Conservation (phyloP, 2,888 invertebrate species). For the Athalia rosae region DNA sequence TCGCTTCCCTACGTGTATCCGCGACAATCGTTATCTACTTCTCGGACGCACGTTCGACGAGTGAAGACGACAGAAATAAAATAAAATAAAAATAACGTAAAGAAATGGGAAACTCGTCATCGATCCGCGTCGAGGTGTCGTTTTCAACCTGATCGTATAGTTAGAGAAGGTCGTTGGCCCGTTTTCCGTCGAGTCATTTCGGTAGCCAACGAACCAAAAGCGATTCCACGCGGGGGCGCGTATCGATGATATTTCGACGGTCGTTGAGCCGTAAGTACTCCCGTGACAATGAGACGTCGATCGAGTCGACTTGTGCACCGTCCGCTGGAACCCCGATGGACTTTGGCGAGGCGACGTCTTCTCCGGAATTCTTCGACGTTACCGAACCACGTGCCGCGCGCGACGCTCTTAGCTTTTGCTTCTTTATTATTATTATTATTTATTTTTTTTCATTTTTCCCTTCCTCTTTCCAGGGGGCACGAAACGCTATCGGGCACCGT, state of each 20-base stretch:
- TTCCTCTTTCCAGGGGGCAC: not conserved
- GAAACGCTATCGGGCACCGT: slow-evolving; percentile 23
- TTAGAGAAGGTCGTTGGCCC: slow-evolving; percentile 12
- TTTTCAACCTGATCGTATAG: not conserved
- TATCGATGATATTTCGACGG: not conserved
- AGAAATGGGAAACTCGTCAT: slow-evolving; percentile 4
- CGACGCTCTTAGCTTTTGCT: not conserved
- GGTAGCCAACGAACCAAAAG: not conserved
- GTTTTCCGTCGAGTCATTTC: not conserved
- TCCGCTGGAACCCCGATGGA: not conserved
- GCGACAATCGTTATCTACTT: not conserved
- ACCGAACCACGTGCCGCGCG: not conserved
- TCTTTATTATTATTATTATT: not conserved
- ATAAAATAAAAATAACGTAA: slow-evolving; percentile 23
- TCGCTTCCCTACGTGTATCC: not conserved
- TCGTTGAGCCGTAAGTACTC: not conserved
- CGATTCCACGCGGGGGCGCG: not conserved
- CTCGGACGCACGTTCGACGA: not conserved
- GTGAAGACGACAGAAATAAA: not conserved
- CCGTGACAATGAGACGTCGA: slow-evolving; percentile 17
- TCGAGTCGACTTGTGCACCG: slow-evolving; percentile 10
- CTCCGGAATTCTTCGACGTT: slow-evolving; percentile 13
- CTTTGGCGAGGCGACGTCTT: slow-evolving; percentile 29
- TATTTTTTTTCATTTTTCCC: not conserved
- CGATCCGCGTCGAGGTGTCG: not conserved